These are phyloP conservation scores for Pollimyrus isidori DNA, from an alignment of 2,113 vertebrate species.

Conservation along the genomic window DNA sequence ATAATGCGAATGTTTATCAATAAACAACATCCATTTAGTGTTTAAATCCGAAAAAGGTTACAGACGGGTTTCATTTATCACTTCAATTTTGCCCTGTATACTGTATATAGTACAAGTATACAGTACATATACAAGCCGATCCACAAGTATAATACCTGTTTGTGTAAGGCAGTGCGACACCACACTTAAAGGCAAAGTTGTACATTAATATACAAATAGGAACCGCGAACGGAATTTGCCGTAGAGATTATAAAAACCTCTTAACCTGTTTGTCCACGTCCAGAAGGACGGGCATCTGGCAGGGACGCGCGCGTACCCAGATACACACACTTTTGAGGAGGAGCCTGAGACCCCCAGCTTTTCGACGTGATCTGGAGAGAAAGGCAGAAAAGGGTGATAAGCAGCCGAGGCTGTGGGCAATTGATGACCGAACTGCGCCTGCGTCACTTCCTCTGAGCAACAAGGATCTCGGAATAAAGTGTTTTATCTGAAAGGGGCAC, in stretches of 20 bases:
- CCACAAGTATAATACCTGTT: neutral
- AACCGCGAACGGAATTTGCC: neutral
- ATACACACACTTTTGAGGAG: constrained; percentile 47
- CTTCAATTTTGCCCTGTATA: neutral
- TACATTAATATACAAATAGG: neutral
- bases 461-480: neutral
- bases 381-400: constrained; percentile 31
- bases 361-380: constrained; percentile 31
- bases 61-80: neutral
- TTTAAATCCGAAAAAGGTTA: neutral
- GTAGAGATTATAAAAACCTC: neutral
- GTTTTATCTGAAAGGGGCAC: neutral
- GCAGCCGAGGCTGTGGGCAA: constrained; percentile 19
- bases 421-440: neutral
- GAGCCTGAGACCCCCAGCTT: constrained; percentile 47
- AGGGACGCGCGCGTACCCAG: neutral
- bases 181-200: neutral
- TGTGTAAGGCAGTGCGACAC: neutral
- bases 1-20: neutral
- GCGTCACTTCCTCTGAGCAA: neutral
- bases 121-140: neutral
- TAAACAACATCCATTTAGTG: neutral
- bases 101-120: neutral
- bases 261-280: neutral
- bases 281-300: neutral